Conservation (phyloP, 2,113 vertebrate species). For the Percina caprodes region DNA sequence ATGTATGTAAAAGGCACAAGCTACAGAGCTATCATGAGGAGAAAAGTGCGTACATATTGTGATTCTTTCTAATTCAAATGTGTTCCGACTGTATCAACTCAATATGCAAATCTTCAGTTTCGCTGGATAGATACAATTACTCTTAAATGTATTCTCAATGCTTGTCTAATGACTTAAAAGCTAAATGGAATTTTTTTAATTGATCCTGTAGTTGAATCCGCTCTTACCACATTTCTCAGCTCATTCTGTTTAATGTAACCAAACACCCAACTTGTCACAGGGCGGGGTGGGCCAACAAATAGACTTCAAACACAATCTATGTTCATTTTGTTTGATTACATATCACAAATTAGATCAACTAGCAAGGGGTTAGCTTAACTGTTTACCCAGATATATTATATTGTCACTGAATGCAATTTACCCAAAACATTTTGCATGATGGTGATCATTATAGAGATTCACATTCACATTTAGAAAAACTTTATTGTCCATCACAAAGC, state of each 20-base stretch:
- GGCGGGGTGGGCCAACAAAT: background rate
- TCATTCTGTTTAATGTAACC: background rate
- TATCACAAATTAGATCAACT: background rate
- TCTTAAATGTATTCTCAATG: background rate
- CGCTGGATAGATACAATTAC: background rate
- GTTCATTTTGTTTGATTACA: background rate
- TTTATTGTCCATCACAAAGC: background rate
- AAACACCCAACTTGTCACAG: background rate
- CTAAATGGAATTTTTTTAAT: constrained; percentile 1
- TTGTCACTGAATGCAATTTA: background rate
- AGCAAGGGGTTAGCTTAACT: background rate
- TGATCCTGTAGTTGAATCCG: background rate
- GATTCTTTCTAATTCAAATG: background rate
- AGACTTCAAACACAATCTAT: background rate
- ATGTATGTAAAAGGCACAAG: background rate
- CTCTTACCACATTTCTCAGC: background rate
- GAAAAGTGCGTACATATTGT: background rate
- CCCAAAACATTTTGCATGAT: background rate
- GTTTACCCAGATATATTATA: background rate
- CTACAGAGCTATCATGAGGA: background rate
- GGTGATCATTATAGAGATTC: background rate
- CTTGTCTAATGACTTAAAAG: background rate
- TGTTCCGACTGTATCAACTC: background rate
- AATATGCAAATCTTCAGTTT: background rate
- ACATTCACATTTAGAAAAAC: background rate